Percentiles rank a stretch among this genome's conserved stretches.
Evolutionary conservation across 2,888 invertebrate genomes (phyloP).

Genomic region (Brenthis hecate): DNA sequence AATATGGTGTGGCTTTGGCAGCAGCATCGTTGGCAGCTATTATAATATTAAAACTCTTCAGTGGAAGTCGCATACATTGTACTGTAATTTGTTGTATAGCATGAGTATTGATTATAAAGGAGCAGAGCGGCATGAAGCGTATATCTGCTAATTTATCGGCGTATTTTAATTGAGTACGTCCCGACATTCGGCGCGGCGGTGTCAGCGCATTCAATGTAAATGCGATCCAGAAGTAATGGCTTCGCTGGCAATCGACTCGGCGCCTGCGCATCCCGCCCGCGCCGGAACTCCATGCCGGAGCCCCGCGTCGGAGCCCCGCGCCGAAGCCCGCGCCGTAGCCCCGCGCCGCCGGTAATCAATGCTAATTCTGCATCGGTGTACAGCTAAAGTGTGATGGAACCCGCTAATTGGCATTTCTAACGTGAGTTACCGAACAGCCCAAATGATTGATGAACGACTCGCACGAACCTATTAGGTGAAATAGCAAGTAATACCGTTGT

Average conservation of each 20-base stretch:
- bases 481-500: background rate
- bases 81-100: slow-evolving; percentile 15
- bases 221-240: slow-evolving; percentile 69
- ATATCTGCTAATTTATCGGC: slow-evolving; percentile 70
- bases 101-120: background rate
- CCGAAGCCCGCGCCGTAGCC: background rate
- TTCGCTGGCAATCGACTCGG: slow-evolving; percentile 58
- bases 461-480: slow-evolving; percentile 33
- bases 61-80: slow-evolving; percentile 1
- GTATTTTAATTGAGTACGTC: slow-evolving; percentile 75
- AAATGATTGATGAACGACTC: slow-evolving; percentile 29
- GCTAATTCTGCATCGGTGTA: slow-evolving; percentile 34
- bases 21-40: background rate
- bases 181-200: slow-evolving; percentile 48
- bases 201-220: slow-evolving; percentile 77
- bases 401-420: slow-evolving; percentile 31
- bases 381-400: slow-evolving; percentile 30
- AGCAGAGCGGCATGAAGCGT: slow-evolving; percentile 9
- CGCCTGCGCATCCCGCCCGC: slow-evolving; percentile 26
- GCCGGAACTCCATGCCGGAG: slow-evolving; percentile 17
- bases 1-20: background rate
- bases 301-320: slow-evolving; percentile 7
- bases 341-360: slow-evolving; percentile 32
- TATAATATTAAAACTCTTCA: background rate
- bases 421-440: slow-evolving; percentile 16